Base-by-base conservation (phyloP, 2,797 vertebrate species). In the Ciconia nigra region DNA sequence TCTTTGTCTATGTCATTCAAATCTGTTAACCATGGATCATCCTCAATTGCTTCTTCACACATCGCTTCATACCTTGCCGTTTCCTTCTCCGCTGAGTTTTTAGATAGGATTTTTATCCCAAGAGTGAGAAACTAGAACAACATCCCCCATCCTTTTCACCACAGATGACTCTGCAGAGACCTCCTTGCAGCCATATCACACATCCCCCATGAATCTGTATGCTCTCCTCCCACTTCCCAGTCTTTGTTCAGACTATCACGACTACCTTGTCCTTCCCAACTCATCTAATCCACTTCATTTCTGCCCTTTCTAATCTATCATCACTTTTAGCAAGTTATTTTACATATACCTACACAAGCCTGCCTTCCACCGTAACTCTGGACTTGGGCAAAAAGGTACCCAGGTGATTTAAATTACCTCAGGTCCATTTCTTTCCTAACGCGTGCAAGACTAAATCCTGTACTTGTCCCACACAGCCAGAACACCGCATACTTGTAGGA, bases 41-140 rank as follows among this genome's bases (percentile, higher is more conserved):
- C 54, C 54, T 15, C 47, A 59, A 2, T 2, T 25, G 31, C 42
- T 65, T 41, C 61, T 33, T 47, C 66, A 29, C 7, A 9, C 17
- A 35, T 0, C n/a, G n/a, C n/a, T 3, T 4, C 14, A 20, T 3
- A 25, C 51, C 28, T 76, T 13, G 1, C 24, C 0, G 0, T 5
- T 69, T 58, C 20, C 24, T 80, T 52, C 58, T 29, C 31, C 31
- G 15, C 9, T 8, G 21, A 24, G 31, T 16, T 57, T 87, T 67
- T 5, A 2, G 4, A 16, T 0, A 10, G 15, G 19, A 16, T 1
- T 25, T 74, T 74, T 82, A 67, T n/a, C n/a, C 41, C 28, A 59
- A 42, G 20, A 46, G 18, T 0, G 4, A 87, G 10, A 87, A 90
- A 77, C 10, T 29, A 55, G 47, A 67, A 54, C 26, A 18, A 18